Evolutionary conservation across 2,113 vertebrate species (phyloP), one percentile per base, ranked within the genome.

Genomic region (Daubentonia madagascariensis): DNA sequence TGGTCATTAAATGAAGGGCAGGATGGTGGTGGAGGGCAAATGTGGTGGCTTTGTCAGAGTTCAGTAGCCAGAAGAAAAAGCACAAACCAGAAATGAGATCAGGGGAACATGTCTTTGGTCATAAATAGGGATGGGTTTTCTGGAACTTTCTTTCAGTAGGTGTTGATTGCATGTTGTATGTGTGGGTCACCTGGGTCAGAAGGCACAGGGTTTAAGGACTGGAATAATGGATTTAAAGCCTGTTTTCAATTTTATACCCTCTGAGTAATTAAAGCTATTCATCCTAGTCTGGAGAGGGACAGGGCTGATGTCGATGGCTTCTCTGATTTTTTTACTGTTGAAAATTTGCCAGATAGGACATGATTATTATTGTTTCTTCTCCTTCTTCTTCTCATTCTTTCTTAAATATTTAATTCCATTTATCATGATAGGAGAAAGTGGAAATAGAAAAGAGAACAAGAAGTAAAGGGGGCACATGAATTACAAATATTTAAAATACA

Each of bases 251-350:
- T 84, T 81, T 67, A 76, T 95, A 40, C 11, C 6, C 14, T 43
- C 67, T 70, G 81, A 97, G 70, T 90, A 87, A 89, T n/a, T 95
- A 37, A 92, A 61, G 28, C 95, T 65, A 57, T 83, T 96, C 16
- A 75, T 75, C 7, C 18, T 89, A 22, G 37, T 50, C 43, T 63
- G 23, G 57, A 86, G 40, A 90, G 72, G 28, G 67, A 5, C 17
- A 22, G 1, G 37, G 43, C 52, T 45, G 61, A 86, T 61, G 28
- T 80, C 12, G 83, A n/a, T 84, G 43, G 23, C 54, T 92, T 83
- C 40, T 70, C 13, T 72, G 18, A 54, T 72, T 59, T 95, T 88
- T 88, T 81, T 89, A 28, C 35, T 91, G 86, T 83, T 92, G 90
- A 85, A 63, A 81, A 70, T 30, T 80, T 84, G 37, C 35, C 57